Conservation (phyloP, 2,888 invertebrate genomes). For the Embidobia sp. region DNA sequence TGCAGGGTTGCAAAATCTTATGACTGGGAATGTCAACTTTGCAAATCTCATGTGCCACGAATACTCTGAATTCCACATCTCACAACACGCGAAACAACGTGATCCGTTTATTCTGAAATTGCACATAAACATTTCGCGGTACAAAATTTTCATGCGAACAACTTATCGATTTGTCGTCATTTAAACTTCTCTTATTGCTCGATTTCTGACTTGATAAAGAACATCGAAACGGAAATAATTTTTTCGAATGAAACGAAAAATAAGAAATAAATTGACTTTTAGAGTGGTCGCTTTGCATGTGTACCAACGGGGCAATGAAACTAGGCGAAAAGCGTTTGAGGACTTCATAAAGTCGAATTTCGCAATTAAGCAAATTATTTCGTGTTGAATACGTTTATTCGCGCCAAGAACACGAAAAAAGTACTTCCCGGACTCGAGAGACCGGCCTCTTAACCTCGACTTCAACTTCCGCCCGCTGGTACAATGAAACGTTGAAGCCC, state of each 20-base stretch:
- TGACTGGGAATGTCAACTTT: conserved; percentile 18
- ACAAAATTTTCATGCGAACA: too few species aligned
- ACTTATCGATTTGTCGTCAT: too few species aligned
- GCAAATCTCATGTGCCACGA: conserved; percentile 6
- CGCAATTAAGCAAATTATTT: conserved; percentile 26
- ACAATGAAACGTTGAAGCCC: conserved; percentile 36
- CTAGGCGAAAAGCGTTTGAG: conserved; percentile 18
- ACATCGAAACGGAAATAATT: too few species aligned
- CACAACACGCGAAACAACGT: conserved; percentile 22
- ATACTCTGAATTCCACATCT: conserved; percentile 23
- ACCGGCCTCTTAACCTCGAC: conserved; percentile 49
- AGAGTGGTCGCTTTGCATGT: conserved; percentile 23
- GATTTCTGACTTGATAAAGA: too few species aligned
- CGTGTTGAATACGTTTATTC: conserved; percentile 33
- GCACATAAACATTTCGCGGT: conserved; percentile 6
- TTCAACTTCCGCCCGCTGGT: conserved; percentile 42
- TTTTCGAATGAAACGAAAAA: too few species aligned
- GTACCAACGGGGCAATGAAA: conserved; percentile 4
- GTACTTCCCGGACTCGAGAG: conserved; percentile 37
- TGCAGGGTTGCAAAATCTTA: conserved; percentile 14
- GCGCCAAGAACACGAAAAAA: conserved; percentile 33
- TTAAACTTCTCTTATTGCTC: too few species aligned
- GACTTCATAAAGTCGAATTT: conserved; percentile 27
- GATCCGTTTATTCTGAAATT: conserved; percentile 12
- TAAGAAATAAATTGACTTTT: conserved; percentile 24